A percentile compares a stretch with the other conserved stretches of the same genome.
These are phyloP conservation scores for Temnothorax rugatulus DNA, from an alignment of 2,888 invertebrate genomes.

Conservation along the genomic window DNA sequence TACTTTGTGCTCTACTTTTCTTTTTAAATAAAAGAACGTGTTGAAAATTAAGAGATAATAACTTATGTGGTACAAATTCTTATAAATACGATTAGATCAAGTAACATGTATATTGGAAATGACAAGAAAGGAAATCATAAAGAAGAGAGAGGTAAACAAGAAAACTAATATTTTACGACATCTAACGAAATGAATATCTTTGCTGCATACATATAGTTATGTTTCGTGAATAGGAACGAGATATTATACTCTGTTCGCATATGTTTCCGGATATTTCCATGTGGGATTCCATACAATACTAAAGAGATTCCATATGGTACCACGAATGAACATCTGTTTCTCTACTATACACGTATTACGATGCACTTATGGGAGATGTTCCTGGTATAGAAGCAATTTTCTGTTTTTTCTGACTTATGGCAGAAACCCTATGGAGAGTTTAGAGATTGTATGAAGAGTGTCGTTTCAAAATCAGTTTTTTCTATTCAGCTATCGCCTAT, in stretches of 20 bases:
- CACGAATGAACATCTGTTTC: constrained; percentile 21
- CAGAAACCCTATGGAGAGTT: not conserved
- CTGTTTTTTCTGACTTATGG: not conserved
- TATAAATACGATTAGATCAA: not conserved
- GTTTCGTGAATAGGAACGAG: not conserved
- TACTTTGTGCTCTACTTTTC: not conserved
- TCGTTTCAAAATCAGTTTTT: not conserved
- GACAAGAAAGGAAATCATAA: not conserved
- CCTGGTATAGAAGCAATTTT: not conserved
- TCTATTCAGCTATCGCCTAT: not conserved
- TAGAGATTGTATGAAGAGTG: not conserved
- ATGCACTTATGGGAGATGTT: not conserved
- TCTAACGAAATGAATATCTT: constrained; percentile 5
- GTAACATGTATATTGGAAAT: not conserved
- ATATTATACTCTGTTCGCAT: constrained; percentile 13
- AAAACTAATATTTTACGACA: constrained; percentile 11
- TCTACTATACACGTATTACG: not conserved
- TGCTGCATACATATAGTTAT: constrained; percentile 8
- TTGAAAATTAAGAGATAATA: not conserved
- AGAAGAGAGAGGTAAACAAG: not conserved
- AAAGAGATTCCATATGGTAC: constrained; percentile 12
- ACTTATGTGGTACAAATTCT: not conserved
- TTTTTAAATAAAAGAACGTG: not conserved
- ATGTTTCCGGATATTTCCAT: constrained; percentile 19
- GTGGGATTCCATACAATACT: not conserved